Evolutionary conservation across 92 coral and sea anemone genomes (phyloP).

Genomic region (Porites cylindrica): DNA sequence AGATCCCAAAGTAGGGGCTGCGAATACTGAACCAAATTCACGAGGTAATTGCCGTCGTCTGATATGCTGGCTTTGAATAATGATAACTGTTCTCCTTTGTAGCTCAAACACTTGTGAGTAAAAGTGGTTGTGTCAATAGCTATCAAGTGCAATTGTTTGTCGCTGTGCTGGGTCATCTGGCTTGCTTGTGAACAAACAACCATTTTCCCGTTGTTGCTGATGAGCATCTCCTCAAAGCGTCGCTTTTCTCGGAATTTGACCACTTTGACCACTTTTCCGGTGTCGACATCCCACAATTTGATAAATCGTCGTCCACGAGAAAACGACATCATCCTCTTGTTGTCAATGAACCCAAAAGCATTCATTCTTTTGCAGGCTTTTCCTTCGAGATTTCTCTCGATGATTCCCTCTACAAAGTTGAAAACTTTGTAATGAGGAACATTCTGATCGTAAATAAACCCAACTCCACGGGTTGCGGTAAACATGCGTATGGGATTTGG

Average conservation of each 20-base stretch:
- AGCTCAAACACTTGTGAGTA: slow-evolving; percentile 59
- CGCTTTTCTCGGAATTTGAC: slow-evolving; percentile 82
- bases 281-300: slow-evolving; percentile 90
- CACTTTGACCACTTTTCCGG: slow-evolving; percentile 81
- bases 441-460: slow-evolving; percentile 80
- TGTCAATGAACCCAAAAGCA: slow-evolving; percentile 88
- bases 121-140: slow-evolving; percentile 69
- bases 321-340: slow-evolving; percentile 81
- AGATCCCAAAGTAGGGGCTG: slow-evolving; percentile 69
- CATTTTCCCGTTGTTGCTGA: slow-evolving; percentile 77
- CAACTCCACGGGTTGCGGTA: slow-evolving; percentile 83
- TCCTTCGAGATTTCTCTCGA: slow-evolving; percentile 85
- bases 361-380: slow-evolving; percentile 96
- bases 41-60: slow-evolving; percentile 82
- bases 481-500: slow-evolving; percentile 83
- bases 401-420: slow-evolving; percentile 78
- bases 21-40: slow-evolving; percentile 48
- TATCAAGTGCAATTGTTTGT: slow-evolving; percentile 69
- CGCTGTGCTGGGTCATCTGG: slow-evolving; percentile 53
- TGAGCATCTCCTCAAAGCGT: slow-evolving; percentile 85
- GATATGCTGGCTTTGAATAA: slow-evolving; percentile 79
- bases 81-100: slow-evolving; percentile 54
- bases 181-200: slow-evolving; percentile 68
- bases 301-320: slow-evolving; percentile 90
- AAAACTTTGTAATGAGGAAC: slow-evolving; percentile 84